A percentile compares a stretch with the other conserved stretches of the same genome.
These are phyloP conservation scores for Apaloderma vittatum DNA, from an alignment of 2,113 vertebrate genomes.

Conservation along the genomic window DNA sequence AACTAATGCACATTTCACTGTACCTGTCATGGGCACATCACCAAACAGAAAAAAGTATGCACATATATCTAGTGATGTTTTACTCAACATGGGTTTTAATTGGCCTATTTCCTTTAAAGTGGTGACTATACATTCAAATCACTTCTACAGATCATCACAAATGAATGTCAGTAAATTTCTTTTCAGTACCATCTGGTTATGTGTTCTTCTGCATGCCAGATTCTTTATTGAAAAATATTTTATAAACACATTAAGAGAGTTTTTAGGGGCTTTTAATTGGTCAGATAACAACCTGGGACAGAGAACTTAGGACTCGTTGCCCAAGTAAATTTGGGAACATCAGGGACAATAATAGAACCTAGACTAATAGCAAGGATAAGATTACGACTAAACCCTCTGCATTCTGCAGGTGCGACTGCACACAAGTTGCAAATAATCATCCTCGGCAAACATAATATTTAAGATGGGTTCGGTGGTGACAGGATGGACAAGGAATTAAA, in stretches of 20 bases:
- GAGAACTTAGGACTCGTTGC: background rate
- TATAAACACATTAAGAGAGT: background rate
- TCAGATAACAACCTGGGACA: background rate
- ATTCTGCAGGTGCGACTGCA: background rate
- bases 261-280: constrained; percentile 23
- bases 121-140: background rate
- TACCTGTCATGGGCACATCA: background rate
- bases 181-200: background rate
- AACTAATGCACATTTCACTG: background rate
- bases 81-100: background rate
- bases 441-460: background rate
- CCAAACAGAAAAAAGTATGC: background rate
- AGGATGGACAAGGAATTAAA: background rate
- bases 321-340: background rate
- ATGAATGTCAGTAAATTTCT: background rate
- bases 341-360: background rate
- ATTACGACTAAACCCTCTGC: background rate
- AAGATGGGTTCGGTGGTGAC: background rate
- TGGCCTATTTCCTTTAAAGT: background rate
- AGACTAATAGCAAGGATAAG: background rate
- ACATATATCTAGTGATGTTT: background rate
- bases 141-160: background rate
- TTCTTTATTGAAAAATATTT: background rate
- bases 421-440: background rate
- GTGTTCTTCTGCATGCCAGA: background rate